phyloP scores from a whole-genome alignment of 2,888 invertebrate genomes.

The Hydroisotoma schaefferi region DNA sequence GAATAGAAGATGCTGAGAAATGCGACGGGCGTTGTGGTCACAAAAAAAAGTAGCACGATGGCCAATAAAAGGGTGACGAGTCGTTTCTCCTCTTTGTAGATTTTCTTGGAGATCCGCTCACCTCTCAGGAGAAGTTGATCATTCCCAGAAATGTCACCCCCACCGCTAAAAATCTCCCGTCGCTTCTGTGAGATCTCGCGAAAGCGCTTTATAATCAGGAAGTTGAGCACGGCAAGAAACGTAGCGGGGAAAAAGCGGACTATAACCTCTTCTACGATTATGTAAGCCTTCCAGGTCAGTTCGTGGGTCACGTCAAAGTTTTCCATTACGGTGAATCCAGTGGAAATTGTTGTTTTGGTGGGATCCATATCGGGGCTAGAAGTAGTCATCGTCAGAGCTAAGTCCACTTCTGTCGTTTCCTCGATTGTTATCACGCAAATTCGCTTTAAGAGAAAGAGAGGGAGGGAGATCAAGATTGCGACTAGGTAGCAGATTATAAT shows the following conservation, averaged over 20 bases:
- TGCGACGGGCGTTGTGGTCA: slow-evolving; percentile 56
- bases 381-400: too few relatives aligned
- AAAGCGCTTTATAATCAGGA: slow-evolving; percentile 54
- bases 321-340: slow-evolving; percentile 48
- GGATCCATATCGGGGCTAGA: too few relatives aligned
- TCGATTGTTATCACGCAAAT: slow-evolving; percentile 47
- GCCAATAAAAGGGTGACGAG: slow-evolving; percentile 54
- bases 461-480: slow-evolving; percentile 53
- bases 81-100: slow-evolving; percentile 54
- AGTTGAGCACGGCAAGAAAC: slow-evolving; percentile 54
- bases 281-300: slow-evolving; percentile 51
- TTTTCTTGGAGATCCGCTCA: slow-evolving; percentile 43
- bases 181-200: slow-evolving; percentile 53
- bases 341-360: background rate
- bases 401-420: background rate
- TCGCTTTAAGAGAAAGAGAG: slow-evolving; percentile 53
- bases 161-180: slow-evolving; percentile 49
- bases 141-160: slow-evolving; percentile 28
- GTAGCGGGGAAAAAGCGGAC: slow-evolving; percentile 55
- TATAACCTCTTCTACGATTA: slow-evolving; percentile 53
- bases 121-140: slow-evolving; percentile 42
- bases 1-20: slow-evolving; percentile 54
- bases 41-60: slow-evolving; percentile 55
- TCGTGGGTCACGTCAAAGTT: slow-evolving; percentile 45
- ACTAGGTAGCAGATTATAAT: slow-evolving; percentile 52